A percentile compares a stretch with the other conserved stretches of the same genome.
These are phyloP conservation scores for Galaxea fascicularis DNA, from an alignment of 92 coral and sea anemone species.

Conservation along the genomic window DNA sequence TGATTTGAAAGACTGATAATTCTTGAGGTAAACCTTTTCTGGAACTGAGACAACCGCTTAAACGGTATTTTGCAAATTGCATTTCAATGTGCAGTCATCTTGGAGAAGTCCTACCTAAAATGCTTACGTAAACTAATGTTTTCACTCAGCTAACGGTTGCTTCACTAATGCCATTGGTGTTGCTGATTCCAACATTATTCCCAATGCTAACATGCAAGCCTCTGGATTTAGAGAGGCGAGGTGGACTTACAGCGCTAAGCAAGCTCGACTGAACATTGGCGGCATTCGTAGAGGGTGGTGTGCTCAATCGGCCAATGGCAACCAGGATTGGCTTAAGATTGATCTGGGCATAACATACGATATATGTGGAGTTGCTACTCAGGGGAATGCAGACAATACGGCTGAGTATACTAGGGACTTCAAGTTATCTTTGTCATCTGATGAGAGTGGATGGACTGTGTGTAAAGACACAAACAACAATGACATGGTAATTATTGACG, in stretches of 20 bases:
- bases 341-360: neutral
- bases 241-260: neutral
- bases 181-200: neutral
- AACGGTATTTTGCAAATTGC: too few species aligned
- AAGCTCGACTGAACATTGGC: neutral
- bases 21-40: too few species aligned
- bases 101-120: too few species aligned
- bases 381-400: neutral
- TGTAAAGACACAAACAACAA: neutral
- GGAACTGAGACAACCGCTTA: too few species aligned
- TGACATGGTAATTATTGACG: too few species aligned
- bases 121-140: too few species aligned
- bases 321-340: slow-evolving; percentile 9
- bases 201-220: neutral
- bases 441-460: neutral
- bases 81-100: too few species aligned
- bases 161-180: neutral
- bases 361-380: slow-evolving; percentile 4
- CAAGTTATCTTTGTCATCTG: neutral
- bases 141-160: neutral
- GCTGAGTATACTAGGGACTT: neutral
- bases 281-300: neutral
- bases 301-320: neutral
- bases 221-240: neutral
- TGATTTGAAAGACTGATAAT: too few species aligned